A percentile compares a stretch with the other conserved stretches of the same genome.
Evolutionary conservation across 2,888 invertebrate species (phyloP).

Genomic region (Seladonia tumulorum): DNA sequence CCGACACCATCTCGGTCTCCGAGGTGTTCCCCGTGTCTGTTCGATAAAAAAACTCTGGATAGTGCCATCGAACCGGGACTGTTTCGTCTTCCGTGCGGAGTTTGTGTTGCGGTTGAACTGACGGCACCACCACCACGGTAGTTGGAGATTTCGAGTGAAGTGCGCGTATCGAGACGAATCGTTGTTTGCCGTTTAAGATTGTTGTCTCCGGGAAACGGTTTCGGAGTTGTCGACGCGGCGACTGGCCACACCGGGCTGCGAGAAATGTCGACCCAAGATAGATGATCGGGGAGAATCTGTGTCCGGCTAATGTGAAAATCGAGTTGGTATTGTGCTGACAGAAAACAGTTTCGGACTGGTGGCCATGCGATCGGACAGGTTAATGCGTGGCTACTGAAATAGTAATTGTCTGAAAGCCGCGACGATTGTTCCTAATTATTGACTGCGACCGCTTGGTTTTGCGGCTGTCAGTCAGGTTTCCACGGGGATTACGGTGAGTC

Average conservation of each 20-base stretch:
- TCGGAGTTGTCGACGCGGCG: not conserved
- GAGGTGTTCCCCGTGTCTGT: not conserved
- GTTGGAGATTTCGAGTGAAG: not conserved
- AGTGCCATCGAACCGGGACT: not conserved
- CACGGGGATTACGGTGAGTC: slow-evolving; percentile 42
- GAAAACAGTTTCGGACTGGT: slow-evolving; percentile 28
- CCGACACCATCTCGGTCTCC: not conserved
- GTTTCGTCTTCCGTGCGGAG: not conserved
- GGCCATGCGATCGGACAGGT: slow-evolving; percentile 28
- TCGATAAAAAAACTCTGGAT: not conserved
- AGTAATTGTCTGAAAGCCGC: slow-evolving; percentile 19
- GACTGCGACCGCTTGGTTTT: slow-evolving; percentile 3
- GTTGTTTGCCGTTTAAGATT: not conserved
- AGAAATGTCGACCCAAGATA: not conserved
- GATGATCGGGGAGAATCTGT: slow-evolving; percentile 15
- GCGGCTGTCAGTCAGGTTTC: slow-evolving; percentile 5
- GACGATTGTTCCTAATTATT: slow-evolving; percentile 38
- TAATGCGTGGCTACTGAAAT: slow-evolving; percentile 37
- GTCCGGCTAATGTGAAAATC: slow-evolving; percentile 13
- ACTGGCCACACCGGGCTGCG: not conserved
- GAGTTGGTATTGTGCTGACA: slow-evolving; percentile 11
- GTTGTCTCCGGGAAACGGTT: not conserved
- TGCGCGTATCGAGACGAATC: not conserved
- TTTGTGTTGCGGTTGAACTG: not conserved
- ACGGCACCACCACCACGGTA: too few species aligned